A percentile compares a stretch with the other conserved stretches of the same genome.
phyloP scores from a whole-genome alignment of 1,140 invertebrate species.

The Acromyrmex heyeri region DNA sequence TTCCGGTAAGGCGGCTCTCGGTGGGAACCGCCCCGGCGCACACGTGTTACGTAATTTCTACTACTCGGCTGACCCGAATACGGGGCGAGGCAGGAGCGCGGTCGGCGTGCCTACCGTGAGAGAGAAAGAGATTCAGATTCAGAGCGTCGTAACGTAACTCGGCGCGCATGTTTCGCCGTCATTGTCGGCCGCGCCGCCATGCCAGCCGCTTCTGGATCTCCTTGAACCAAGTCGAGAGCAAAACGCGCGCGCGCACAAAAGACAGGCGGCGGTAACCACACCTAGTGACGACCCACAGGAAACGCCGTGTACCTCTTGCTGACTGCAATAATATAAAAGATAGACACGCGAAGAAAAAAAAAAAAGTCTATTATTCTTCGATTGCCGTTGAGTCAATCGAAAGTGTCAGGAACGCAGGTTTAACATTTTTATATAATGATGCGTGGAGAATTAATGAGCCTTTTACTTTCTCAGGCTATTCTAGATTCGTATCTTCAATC shows the following conservation, averaged over 20 bases:
- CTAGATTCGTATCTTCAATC: not conserved
- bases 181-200: constrained; percentile 14
- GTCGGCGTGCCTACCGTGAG: constrained; percentile 81
- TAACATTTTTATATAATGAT: constrained; percentile 15
- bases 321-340: constrained; percentile 43
- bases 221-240: constrained; percentile 81
- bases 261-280: constrained; percentile 66
- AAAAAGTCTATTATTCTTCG: constrained; percentile 37
- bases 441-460: constrained; percentile 48
- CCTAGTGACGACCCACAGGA: constrained; percentile 75
- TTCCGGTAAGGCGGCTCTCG: constrained; percentile 79
- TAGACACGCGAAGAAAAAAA: constrained; percentile 16
- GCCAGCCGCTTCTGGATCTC: constrained; percentile 78
- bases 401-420: constrained; percentile 7
- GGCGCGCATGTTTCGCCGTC: constrained; percentile 68
- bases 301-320: constrained; percentile 64
- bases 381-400: not conserved
- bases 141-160: constrained; percentile 84
- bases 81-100: constrained; percentile 73
- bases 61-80: constrained; percentile 84
- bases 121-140: constrained; percentile 86
- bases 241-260: constrained; percentile 75
- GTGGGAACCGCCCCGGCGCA: constrained; percentile 80
- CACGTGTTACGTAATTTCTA: constrained; percentile 79
- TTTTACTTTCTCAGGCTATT: constrained; percentile 40